A percentile compares a stretch with the other conserved stretches of the same genome.
These are phyloP conservation scores for Philereme transversata DNA, from an alignment of 2,888 invertebrate genomes.

Conservation along the genomic window DNA sequence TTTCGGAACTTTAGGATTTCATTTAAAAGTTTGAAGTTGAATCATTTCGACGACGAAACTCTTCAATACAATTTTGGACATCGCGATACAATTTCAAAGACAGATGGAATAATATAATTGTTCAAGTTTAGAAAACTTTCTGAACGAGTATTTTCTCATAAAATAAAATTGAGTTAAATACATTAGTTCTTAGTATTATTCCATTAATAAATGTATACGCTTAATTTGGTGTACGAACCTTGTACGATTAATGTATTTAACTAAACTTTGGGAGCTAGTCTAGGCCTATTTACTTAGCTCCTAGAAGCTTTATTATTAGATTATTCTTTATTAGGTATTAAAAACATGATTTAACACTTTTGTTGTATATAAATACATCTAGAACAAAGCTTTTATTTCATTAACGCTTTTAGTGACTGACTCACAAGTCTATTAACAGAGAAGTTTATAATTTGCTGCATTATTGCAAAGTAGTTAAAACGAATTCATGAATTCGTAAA, in stretches of 20 bases:
- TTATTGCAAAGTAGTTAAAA: constrained; percentile 3
- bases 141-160: constrained; percentile 28
- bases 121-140: constrained; percentile 36
- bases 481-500: background rate
- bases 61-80: constrained; percentile 40
- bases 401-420: constrained; percentile 1
- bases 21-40: constrained; percentile 31
- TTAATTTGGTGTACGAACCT: no score
- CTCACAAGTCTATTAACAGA: background rate
- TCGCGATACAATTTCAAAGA: constrained; percentile 38
- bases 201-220: no score
- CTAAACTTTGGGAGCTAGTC: no score
- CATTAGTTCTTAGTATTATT: no score
- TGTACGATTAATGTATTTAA: no score
- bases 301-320: no score
- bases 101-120: constrained; percentile 42
- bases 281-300: no score
- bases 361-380: no score
- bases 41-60: constrained; percentile 23
- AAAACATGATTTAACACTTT: no score
- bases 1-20: constrained; percentile 23
- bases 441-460: constrained; percentile 2
- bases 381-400: constrained; percentile 3
- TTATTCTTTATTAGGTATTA: no score
- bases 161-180: constrained; percentile 11